phyloP scores from a whole-genome alignment of 2,797 vertebrate genomes.

The Protosalanx chinensis region DNA sequence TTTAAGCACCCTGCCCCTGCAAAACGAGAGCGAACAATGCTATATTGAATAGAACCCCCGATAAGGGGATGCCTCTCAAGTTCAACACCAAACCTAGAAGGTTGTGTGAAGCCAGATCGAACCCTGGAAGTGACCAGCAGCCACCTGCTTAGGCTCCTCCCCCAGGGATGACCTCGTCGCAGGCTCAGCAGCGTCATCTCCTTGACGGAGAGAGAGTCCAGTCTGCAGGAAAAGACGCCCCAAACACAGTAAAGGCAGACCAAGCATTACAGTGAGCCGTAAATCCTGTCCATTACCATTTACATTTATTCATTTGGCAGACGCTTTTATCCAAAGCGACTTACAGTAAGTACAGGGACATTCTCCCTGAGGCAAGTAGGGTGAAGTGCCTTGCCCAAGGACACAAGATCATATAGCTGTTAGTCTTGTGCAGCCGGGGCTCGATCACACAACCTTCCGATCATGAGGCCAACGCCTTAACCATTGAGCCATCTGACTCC shows the following conservation, averaged over 20 bases:
- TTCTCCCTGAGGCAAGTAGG: too few relatives aligned
- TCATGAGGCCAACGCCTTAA: too few relatives aligned
- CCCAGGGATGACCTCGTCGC: slow-evolving; percentile 18
- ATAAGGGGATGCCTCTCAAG: neutral
- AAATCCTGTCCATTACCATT: neutral
- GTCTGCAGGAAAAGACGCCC: neutral
- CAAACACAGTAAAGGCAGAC: neutral
- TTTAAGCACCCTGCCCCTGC: neutral
- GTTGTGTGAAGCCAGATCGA: neutral
- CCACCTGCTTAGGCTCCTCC: slow-evolving; percentile 32
- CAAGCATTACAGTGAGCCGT: neutral
- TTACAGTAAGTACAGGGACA: too few relatives aligned
- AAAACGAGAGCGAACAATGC: neutral
- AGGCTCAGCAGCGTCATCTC: neutral
- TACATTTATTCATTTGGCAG: too few relatives aligned
- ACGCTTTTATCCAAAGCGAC: too few relatives aligned
- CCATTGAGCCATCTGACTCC: too few relatives aligned
- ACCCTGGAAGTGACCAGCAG: neutral
- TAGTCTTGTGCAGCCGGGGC: too few relatives aligned
- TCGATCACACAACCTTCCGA: too few relatives aligned
- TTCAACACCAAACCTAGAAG: neutral
- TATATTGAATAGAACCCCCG: neutral
- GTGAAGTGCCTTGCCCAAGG: too few relatives aligned
- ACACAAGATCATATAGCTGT: too few relatives aligned
- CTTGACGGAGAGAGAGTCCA: neutral